Evolutionary conservation across 1,140 invertebrate genomes (phyloP).

Genomic region (Eciton burchellii): DNA sequence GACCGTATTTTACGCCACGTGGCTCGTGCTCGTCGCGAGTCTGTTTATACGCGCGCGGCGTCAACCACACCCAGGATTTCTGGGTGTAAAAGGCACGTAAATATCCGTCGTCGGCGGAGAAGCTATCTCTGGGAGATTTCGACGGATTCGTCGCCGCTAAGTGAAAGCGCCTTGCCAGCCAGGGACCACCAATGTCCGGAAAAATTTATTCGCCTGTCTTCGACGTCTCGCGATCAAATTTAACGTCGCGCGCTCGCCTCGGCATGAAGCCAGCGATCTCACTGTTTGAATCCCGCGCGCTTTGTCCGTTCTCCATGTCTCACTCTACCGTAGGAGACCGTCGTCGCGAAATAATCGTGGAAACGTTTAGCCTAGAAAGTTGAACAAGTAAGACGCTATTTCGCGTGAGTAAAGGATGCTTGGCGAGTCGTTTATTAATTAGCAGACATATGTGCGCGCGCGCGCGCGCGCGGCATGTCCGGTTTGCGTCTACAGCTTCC

Average conservation of each 20-base stretch:
- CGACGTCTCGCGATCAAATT: conserved; percentile 62
- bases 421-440: no score
- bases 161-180: conserved; percentile 73
- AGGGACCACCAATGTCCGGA: conserved; percentile 68
- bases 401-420: no score
- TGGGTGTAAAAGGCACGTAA: conserved; percentile 81
- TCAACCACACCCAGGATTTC: conserved; percentile 78
- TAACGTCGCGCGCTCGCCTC: conserved; percentile 27
- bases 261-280: conserved; percentile 1
- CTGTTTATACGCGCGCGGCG: conserved; percentile 73
- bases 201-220: conserved; percentile 70
- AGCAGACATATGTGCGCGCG: no score
- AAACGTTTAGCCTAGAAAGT: no score
- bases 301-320: conserved; percentile 1
- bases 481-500: no score
- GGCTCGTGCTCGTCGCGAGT: conserved; percentile 53
- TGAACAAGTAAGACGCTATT: no score
- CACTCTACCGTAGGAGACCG: no score
- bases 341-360: no score
- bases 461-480: no score
- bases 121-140: conserved; percentile 73
- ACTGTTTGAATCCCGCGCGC: background rate
- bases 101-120: conserved; percentile 73
- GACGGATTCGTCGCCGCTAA: conserved; percentile 62
- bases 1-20: conserved; percentile 72